Conservation (phyloP, 2,113 vertebrate species). For the Lepisosteus osseus region DNA sequence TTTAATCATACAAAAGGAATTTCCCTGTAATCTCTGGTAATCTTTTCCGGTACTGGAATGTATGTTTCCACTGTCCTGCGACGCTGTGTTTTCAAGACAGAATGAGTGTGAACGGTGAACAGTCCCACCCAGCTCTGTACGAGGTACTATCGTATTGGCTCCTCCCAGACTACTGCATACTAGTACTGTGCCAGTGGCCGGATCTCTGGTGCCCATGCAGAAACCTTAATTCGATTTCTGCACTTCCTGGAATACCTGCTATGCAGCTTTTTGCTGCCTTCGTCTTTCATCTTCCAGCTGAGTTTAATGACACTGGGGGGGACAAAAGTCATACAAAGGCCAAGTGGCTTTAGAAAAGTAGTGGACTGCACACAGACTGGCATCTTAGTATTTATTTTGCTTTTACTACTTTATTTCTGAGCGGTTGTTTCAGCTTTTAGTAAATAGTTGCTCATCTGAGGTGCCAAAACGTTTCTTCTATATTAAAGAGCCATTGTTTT, state of each 20-base stretch:
- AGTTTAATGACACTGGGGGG: no score
- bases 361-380: no score
- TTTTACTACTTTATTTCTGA: no score
- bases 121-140: not conserved
- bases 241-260: not conserved
- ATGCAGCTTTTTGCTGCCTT: no score
- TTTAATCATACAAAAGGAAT: slow-evolving; percentile 31
- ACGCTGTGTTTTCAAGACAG: slow-evolving; percentile 22
- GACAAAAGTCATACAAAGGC: no score
- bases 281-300: no score
- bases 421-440: no score
- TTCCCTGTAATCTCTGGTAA: slow-evolving; percentile 35
- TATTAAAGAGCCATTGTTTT: no score
- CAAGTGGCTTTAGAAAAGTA: no score
- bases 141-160: not conserved
- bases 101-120: slow-evolving; percentile 11
- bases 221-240: not conserved
- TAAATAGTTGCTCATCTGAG: no score
- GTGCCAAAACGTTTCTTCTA: no score
- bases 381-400: no score
- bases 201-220: not conserved
- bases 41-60: slow-evolving; percentile 17
- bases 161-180: not conserved
- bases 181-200: not conserved
- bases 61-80: slow-evolving; percentile 18